Percentiles rank a stretch among this genome's conserved stretches.
These are phyloP conservation scores for Numenius arquata DNA, from an alignment of 2,113 vertebrate genomes.

Conservation along the genomic window DNA sequence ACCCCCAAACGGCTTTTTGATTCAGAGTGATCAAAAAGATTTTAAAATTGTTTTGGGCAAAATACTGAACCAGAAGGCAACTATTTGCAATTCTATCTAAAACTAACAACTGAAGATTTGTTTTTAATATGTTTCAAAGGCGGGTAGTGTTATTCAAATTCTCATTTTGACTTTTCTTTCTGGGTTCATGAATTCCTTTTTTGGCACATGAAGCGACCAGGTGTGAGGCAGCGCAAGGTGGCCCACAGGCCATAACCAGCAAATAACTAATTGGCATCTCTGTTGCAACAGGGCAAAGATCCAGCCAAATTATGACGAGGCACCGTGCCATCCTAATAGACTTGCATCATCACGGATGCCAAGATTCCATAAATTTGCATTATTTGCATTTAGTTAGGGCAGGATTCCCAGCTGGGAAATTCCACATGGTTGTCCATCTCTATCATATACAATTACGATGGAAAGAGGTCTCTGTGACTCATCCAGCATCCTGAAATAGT, in stretches of 20 bases:
- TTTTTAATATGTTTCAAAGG: not conserved
- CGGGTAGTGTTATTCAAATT: not conserved
- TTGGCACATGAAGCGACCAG: not conserved
- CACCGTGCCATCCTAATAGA: slow-evolving; percentile 10
- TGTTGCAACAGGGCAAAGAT: slow-evolving; percentile 9
- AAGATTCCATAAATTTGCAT: slow-evolving; percentile 39
- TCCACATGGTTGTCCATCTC: not conserved
- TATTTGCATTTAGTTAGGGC: slow-evolving; percentile 31
- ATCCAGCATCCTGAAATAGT: not conserved
- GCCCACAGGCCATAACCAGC: slow-evolving; percentile 31
- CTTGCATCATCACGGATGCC: not conserved
- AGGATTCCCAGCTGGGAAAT: slow-evolving; percentile 44
- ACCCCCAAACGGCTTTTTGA: not conserved
- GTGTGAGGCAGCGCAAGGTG: slow-evolving; percentile 28
- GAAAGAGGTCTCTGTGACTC: not conserved
- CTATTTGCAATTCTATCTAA: not conserved
- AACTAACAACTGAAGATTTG: not conserved
- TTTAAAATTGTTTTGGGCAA: not conserved
- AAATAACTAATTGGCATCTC: slow-evolving; percentile 18
- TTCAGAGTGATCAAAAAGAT: not conserved
- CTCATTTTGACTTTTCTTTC: not conserved
- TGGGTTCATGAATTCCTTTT: not conserved
- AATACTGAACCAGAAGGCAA: not conserved
- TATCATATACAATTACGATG: not conserved
- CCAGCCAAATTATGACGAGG: slow-evolving; percentile 28